Evolutionary conservation across 1,140 invertebrate species (phyloP).

Genomic region (Ctenoplectra terminalis): DNA sequence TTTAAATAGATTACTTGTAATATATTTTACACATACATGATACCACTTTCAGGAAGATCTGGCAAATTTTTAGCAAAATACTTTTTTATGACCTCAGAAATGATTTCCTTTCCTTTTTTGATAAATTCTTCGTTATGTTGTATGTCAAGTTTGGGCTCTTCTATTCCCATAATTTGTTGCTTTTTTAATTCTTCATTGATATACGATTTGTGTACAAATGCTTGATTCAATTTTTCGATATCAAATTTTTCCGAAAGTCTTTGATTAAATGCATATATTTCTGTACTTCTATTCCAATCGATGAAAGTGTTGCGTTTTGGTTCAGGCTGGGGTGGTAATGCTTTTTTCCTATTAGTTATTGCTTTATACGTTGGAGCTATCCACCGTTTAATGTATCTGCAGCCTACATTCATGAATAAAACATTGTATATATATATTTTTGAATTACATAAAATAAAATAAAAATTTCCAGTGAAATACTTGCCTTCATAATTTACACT

Average conservation of each 20-base stretch:
- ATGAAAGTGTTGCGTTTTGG: slow-evolving; percentile 85
- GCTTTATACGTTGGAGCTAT: slow-evolving; percentile 83
- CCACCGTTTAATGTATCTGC: slow-evolving; percentile 82
- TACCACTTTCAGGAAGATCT: slow-evolving; percentile 88
- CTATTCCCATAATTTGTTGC: slow-evolving; percentile 87
- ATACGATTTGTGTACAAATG: slow-evolving; percentile 92
- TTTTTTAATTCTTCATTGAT: slow-evolving; percentile 88
- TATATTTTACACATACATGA: slow-evolving; percentile 80
- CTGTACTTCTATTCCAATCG: slow-evolving; percentile 95
- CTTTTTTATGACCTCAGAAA: slow-evolving; percentile 84
- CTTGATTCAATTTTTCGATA: slow-evolving; percentile 86
- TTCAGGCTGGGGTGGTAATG: slow-evolving; percentile 72
- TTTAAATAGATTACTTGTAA: not conserved
- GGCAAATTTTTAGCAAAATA: slow-evolving; percentile 87
- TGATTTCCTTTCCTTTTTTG: slow-evolving; percentile 86
- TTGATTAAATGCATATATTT: slow-evolving; percentile 94
- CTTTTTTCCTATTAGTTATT: slow-evolving; percentile 80
- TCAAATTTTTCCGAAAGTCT: slow-evolving; percentile 94
- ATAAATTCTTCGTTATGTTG: slow-evolving; percentile 88
- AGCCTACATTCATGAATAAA: slow-evolving; percentile 54
- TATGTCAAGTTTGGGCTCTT: slow-evolving; percentile 84
- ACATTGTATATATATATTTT: not conserved
- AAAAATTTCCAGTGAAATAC: not conserved
- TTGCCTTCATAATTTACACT: slow-evolving; percentile 54
- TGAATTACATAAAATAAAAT: not conserved